Base-by-base conservation (phyloP, 2,797 vertebrate genomes). In the Trichosurus vulpecula region DNA sequence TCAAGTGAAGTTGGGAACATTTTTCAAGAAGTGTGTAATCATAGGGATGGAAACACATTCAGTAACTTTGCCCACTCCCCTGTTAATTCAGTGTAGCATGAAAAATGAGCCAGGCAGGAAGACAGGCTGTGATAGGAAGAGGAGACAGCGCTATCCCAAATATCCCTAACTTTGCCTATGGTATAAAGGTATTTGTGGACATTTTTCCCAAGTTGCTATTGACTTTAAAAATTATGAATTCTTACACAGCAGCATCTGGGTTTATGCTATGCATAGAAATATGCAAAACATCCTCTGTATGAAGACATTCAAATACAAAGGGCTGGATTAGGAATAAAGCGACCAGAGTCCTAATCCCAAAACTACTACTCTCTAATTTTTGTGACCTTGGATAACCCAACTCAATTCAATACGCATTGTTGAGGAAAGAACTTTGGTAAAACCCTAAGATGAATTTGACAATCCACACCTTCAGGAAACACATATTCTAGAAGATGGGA, bases 1-100 rank as follows among this genome's bases (percentile, higher is more conserved):
- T 95, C 91, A 90, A 94, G n/a, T n/a, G 92, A 95, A 96, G 10
- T 90, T 22, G 53, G 14, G 55, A 92, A 93, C n/a, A 56, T 6
- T 81, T 1, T 56, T 92, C 29, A 30, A 56, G 30, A 2, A 14
- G 30, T 90, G 0, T 56, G 19, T n/a, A 54, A 94, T 74, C 22
- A 92, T 51, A 90, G 91, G 9, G 3, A 19, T 90, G 13, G 96
- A 87, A 5, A 92, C 47, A 14, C 2, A 56, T 91, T 87, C 2
- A 94, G 47, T 94, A 90, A 92, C 47, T 90, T 89, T 94, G 29
- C 30, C 95, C 6, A 29, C 4, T 41, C 6, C 0, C 14, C n/a
- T 96, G 29, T 95, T 94, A 58, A 91, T 54, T 94, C 41, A 91
- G 52, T 12, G 51, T 29, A 91, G 11, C 90, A 90, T 66, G 74